Evolutionary conservation across 2,888 invertebrate genomes (phyloP), one percentile per base, ranked within the genome.

Genomic region (Apodemia duryi): DNA sequence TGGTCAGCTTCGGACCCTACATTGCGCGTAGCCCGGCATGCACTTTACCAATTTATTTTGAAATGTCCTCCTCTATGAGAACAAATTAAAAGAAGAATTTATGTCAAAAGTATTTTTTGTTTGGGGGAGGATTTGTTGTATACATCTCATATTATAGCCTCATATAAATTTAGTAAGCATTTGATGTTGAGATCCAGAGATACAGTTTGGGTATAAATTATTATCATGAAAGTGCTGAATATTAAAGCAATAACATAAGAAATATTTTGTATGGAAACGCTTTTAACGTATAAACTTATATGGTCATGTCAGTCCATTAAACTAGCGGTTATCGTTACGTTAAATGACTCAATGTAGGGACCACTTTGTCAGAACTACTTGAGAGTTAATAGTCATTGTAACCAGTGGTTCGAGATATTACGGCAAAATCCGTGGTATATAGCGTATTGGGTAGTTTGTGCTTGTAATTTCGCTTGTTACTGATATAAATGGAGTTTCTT

Each of bases 221-320:
- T 10, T 9, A 41, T 41, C 10, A 10, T 10, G 5, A 43, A 43
- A 43, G 11, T 43, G 43, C 43, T 43, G 10, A 10, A 43, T 10
- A 3, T 54, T 54, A 54, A 54, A 54, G 29, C 28, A 54, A 29
- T 54, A 54, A 29, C 32, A 54, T 54, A 54, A 54, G 28, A 28
- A 54, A 54, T 32, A 54, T 28, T 54, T 54, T 54, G 54, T 54
- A 54, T 54, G 32, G 54, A 54, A 54, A 54, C 28, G 54, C 54
- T 54, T 54, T 54, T 54, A 54, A 54, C 54, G 54, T 32, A 29
- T 54, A 54, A 28, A 28, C 28, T 28, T 54, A 54, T 54, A 29
- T 10, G 29, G 29, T 5, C 54, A 28, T 54, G 54, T 57, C 57
- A 32, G 57, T 2, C 57, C 57, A 57, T 57, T 57, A 57, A 57